Conservation (phyloP, 2,888 invertebrate species). For the Fragum whitleyi region DNA sequence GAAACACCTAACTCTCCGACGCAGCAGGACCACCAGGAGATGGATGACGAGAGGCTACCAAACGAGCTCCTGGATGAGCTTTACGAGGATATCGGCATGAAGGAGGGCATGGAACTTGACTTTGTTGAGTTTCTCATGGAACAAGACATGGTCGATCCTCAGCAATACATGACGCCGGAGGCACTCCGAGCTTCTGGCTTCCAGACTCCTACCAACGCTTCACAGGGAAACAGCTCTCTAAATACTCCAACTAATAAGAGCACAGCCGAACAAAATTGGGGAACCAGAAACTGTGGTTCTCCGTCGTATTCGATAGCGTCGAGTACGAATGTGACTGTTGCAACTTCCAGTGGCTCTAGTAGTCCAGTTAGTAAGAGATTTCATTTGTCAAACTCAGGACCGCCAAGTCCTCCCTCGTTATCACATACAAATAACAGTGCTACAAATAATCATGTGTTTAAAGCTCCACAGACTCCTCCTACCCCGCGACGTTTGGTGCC, state of each 20-base stretch:
- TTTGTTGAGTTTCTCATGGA: constrained; percentile 83
- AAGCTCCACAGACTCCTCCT: constrained; percentile 79
- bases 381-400: constrained; percentile 77
- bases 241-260: constrained; percentile 64
- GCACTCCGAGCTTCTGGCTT: constrained; percentile 67
- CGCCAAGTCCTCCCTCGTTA: constrained; percentile 71
- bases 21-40: constrained; percentile 66
- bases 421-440: constrained; percentile 44
- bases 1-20: constrained; percentile 76
- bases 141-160: constrained; percentile 77
- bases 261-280: constrained; percentile 50
- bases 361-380: constrained; percentile 80
- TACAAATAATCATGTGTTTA: constrained; percentile 70
- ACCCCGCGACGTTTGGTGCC: constrained; percentile 73
- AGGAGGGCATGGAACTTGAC: constrained; percentile 84
- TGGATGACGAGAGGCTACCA: constrained; percentile 79
- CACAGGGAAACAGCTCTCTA: constrained; percentile 59
- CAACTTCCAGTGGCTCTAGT: constrained; percentile 78
- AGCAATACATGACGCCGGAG: constrained; percentile 79
- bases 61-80: constrained; percentile 84
- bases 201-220: constrained; percentile 60
- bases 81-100: constrained; percentile 84
- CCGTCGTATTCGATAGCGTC: constrained; percentile 71
- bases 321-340: constrained; percentile 73
- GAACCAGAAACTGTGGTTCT: constrained; percentile 68